phyloP scores from a whole-genome alignment of 2,888 invertebrate species.

The Hydroisotoma schaefferi region DNA sequence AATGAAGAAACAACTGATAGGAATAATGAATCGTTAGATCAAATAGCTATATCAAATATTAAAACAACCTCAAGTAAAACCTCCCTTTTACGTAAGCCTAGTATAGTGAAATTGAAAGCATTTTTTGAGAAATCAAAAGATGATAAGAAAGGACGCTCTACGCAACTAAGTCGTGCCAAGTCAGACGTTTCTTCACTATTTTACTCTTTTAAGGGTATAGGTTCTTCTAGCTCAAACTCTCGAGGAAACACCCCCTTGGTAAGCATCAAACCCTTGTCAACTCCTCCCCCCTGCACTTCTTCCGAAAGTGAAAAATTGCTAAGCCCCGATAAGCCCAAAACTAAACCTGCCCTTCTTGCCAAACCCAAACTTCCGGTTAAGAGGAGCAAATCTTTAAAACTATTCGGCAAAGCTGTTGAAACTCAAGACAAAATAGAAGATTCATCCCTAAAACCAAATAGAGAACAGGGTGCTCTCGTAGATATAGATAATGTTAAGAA shows the following conservation, averaged over 20 bases:
- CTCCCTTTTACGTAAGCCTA: conserved; percentile 49
- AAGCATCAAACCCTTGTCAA: neutral
- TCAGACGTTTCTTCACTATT: conserved; percentile 48
- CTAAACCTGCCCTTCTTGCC: conserved; percentile 38
- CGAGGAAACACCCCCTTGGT: neutral
- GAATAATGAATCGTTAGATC: neutral
- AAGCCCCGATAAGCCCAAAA: conserved; percentile 25
- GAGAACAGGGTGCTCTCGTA: too few relatives aligned
- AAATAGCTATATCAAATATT: neutral
- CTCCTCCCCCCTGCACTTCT: conserved; percentile 11
- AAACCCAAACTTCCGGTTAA: conserved; percentile 51
- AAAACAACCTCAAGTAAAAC: conserved; percentile 10
- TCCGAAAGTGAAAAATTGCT: conserved; percentile 5
- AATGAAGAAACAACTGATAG: conserved; percentile 2
- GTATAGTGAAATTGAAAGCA: conserved; percentile 52
- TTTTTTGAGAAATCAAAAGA: conserved; percentile 51
- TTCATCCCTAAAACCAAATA: too few relatives aligned
- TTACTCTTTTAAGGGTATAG: conserved; percentile 33
- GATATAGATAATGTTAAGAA: too few relatives aligned
- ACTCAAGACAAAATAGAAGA: too few relatives aligned
- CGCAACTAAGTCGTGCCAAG: conserved; percentile 45
- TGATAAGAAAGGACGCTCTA: conserved; percentile 31
- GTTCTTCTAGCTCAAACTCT: neutral
- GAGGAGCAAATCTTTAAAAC: conserved; percentile 53
- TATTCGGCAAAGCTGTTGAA: neutral